Evolutionary conservation across 2,888 invertebrate species (phyloP), one percentile per base, ranked within the genome.

Genomic region (Epinotia brunnichana): DNA sequence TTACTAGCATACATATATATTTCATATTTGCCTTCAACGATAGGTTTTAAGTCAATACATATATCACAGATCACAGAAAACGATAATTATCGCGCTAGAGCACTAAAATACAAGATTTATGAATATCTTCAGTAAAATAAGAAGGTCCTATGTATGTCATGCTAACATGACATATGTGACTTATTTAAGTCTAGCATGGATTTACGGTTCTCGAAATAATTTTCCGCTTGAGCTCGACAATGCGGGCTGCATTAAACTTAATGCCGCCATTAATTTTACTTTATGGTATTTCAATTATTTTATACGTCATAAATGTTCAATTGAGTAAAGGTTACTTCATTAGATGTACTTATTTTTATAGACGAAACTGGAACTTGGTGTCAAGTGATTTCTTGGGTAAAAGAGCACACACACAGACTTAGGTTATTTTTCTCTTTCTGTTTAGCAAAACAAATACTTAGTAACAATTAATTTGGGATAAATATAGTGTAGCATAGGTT

Each of bases 221-320:
- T 62, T 53, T 70, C 62, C 41, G 17, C 60, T 44, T 41, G 9
- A 44, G 1, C 41, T 48, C 64, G 44, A 54, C 69, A 75, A 86
- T 86, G 91, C 92, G 91, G 91, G 92, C 78, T 74, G 81, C 80
- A 86, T 87, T 80, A 85, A 83, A 86, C 83, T 83, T 82, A 83
- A 81, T 82, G 75, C 74, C 75, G 70, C 81, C 82, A 84, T 82
- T 85, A 84, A 83, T 85, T 84, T 82, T 78, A 82, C 76, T 90
- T 91, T 88, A 91, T 83, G 86, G 82, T 79, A 80, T 76, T 82
- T 81, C 81, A 86, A 87, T 89, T 80, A 86, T 86, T 90, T 87
- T 86, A 89, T 83, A 84, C 75, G 77, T 78, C 78, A 81, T 88
- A 84, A 89, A 89, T 80, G 81, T 83, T 84, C 80, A 80, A 87